Evolutionary conservation across 2,113 vertebrate genomes (phyloP).

Genomic region (Loxodonta africana): DNA sequence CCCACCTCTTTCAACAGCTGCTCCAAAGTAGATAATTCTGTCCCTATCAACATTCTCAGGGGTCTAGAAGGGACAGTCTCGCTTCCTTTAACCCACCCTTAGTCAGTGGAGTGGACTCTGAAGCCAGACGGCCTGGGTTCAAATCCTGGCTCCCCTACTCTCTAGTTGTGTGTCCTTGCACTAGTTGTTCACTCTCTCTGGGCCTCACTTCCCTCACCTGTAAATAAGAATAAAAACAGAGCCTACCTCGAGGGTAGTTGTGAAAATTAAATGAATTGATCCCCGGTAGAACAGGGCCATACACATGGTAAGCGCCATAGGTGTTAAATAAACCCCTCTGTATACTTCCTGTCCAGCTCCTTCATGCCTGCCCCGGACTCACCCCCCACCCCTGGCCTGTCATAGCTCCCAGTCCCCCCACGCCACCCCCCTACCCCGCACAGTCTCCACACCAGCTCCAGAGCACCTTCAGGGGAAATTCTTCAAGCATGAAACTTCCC

Average conservation of each 20-base stretch:
- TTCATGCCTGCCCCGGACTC: neutral
- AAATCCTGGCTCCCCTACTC: neutral
- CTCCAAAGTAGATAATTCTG: neutral
- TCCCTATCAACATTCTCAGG: neutral
- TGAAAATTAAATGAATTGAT: neutral
- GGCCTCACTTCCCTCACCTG: neutral
- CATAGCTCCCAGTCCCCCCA: too few relatives aligned
- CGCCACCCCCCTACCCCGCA: neutral
- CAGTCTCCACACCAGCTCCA: neutral
- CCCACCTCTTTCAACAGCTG: neutral
- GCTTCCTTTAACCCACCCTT: neutral
- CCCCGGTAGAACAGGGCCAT: neutral
- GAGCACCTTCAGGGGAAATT: slow-evolving; percentile 71
- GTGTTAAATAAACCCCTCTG: neutral
- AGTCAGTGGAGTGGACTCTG: neutral
- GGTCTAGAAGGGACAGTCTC: neutral
- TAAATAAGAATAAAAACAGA: neutral
- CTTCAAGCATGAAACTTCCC: slow-evolving; percentile 68
- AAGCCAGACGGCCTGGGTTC: neutral
- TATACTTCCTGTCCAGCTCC: neutral
- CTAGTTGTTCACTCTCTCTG: slow-evolving; percentile 19
- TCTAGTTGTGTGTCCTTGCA: neutral
- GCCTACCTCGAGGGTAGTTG: neutral
- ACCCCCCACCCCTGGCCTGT: neutral
- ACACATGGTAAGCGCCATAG: accelerated